phyloP scores from a whole-genome alignment of 2,113 vertebrate species.

The Pimephales promelas region DNA sequence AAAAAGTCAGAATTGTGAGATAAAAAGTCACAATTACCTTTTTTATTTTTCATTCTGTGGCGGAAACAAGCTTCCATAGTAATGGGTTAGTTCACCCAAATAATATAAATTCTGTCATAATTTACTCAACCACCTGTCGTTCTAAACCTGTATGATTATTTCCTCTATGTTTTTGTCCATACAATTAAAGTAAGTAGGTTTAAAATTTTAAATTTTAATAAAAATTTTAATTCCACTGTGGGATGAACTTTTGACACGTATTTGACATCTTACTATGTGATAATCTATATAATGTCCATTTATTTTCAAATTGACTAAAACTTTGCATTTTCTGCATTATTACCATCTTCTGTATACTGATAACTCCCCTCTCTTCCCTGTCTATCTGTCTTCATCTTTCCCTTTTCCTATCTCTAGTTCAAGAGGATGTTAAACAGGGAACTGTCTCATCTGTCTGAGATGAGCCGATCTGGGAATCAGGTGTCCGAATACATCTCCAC shows the following conservation, averaged over 20 bases:
- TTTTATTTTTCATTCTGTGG: too few species aligned
- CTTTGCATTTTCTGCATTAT: not conserved
- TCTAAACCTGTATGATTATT: too few species aligned
- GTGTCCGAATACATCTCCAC: constrained; percentile 96
- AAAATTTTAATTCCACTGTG: not conserved
- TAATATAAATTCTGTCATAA: not conserved
- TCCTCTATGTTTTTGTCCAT: not conserved
- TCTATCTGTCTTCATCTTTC: constrained; percentile 43
- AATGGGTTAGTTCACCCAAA: not conserved
- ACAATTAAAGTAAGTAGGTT: not conserved
- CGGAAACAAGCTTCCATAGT: too few species aligned
- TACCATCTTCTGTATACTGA: not conserved
- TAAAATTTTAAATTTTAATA: too few species aligned
- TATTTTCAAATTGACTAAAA: not conserved
- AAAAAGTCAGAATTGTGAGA: too few species aligned
- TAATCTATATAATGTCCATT: not conserved
- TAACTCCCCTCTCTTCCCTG: not conserved
- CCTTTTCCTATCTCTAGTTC: constrained; percentile 68
- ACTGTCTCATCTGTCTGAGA: constrained; percentile 92
- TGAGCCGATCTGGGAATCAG: constrained; percentile 94
- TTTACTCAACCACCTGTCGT: not conserved
- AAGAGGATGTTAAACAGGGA: constrained; percentile 95
- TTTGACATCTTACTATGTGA: constrained; percentile 50
- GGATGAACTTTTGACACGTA: not conserved
- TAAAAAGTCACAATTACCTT: too few species aligned